Evolutionary conservation across 2,888 invertebrate genomes (phyloP).

Genomic region (Megaustenia siamemsis): DNA sequence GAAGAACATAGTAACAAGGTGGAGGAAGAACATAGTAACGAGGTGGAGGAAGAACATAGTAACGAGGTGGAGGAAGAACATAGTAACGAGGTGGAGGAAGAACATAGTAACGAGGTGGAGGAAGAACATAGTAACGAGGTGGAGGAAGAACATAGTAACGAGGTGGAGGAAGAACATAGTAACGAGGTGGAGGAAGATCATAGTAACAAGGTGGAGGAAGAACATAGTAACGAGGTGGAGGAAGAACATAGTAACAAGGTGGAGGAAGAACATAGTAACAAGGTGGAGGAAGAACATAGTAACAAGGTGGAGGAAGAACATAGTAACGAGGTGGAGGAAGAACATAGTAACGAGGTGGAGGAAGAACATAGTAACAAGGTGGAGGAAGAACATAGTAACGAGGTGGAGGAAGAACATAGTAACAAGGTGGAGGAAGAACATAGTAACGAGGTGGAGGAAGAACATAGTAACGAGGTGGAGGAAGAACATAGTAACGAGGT

Average conservation of each 20-base stretch:
- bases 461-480: no score
- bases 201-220: no score
- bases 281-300: not conserved
- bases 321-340: slow-evolving; percentile 10
- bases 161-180: not conserved
- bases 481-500: no score
- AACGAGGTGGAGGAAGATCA: no score
- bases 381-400: not conserved
- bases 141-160: not conserved
- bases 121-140: no score
- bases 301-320: not conserved
- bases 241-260: not conserved
- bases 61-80: no score
- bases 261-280: slow-evolving; percentile 9
- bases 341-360: not conserved
- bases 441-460: no score
- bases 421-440: no score
- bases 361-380: slow-evolving; percentile 14
- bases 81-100: no score
- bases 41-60: no score
- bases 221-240: not conserved
- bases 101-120: no score
- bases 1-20: not conserved
- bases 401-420: slow-evolving; percentile 2
- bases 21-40: no score